Base-by-base conservation (phyloP, 30 jellyfish, hydroid and myxozoan species). In the Aurelia coerulea region DNA sequence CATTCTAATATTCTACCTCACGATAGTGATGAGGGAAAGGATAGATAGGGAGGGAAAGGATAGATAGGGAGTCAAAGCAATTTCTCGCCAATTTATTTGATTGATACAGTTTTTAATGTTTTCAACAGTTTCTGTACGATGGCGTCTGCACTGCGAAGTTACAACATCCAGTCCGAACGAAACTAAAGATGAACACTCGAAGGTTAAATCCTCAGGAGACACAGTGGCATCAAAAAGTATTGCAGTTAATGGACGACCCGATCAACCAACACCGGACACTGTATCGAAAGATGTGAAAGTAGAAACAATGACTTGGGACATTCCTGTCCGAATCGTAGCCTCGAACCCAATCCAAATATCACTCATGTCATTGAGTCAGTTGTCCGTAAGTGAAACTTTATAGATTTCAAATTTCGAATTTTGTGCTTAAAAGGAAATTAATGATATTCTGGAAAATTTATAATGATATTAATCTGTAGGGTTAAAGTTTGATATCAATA, bases 291-390 rank as follows among this genome's bases (percentile, higher is more conserved):
- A 59, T 32, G 35, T 94, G 17, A 68, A 69, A 52, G 80, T 84
- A 6, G 98, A 94, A 65, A 72, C 89, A 33, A 88, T 94, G 98
- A 74, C 93, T 8, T 94, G 98, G 98, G 97, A 94, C 51, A 51
- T 94, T 5, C 98, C 98, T 4, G 82, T 94, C 31, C 87, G 79
- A 29, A 82, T 94, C 34, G 78, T 94, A 14, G 90, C 98, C 17
- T 81, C 98, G 49, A 88, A 89, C 70, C 98, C 98, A 2, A 64
- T 76, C 29, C 97, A 78, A 59, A 94, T 93, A 3, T 94, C 98
- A 15, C 80, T 94, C 15, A 74, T 81, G 96, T 86, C 90, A 14
- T 78, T 85, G 60, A 64, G 17, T 59, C 81, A 62, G 4, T 68
- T 84, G 23, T 49, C 65, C 19, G 87, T 84, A 29, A 71, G 52